Base-by-base conservation (phyloP, 2,113 vertebrate genomes). In the Probosciger aterrimus region DNA sequence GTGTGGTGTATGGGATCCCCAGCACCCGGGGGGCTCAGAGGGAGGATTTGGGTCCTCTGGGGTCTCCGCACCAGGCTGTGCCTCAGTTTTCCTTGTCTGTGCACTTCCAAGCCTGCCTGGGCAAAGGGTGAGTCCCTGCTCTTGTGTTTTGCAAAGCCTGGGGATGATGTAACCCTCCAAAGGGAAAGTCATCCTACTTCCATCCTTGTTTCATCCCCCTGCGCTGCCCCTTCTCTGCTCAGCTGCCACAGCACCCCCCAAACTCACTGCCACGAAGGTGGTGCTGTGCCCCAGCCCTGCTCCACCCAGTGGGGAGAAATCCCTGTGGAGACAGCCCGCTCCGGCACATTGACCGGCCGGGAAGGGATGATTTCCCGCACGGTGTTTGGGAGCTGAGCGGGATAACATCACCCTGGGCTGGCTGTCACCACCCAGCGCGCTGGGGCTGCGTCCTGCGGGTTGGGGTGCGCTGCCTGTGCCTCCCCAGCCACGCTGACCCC, bases 371-470 rank as follows among this genome's bases (percentile, higher is more conserved):
- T 65, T 62, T 39, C 82, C 75, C 7, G 3, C 76, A 27, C 0
- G 4, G 47, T 1, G 1, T 30, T 65, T 67, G 0, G 10, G 82
- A 28, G 49, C 53, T 2, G 78, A 43, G 53, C 2, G 0, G 53
- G 49, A 78, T 78, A 78, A 75, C 19, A 1, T 44, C 75, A 78
- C 3, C 46, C 55, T 0, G 0, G 53, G 46, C 22, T 3, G 33
- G 37, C 22, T 35, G 67, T 25, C 89, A 15, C 30, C 16, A 0
- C 71, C 49, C 1, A 0, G 11, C 0, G 0, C 13, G 0, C 6
- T 3, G 50, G 17, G 18, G 24, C 43, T 3, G 4, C 35, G 2
- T 39, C 68, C 68, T 2, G 13, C 0, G 77, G 65, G 30, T 2
- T 22, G 39, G 50, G 44, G 41, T 7, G 0, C 18, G 0, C 30